Evolutionary conservation across 2,797 vertebrate species (phyloP), one percentile per base, ranked within the genome.

Genomic region (Heterohyrax brucei): DNA sequence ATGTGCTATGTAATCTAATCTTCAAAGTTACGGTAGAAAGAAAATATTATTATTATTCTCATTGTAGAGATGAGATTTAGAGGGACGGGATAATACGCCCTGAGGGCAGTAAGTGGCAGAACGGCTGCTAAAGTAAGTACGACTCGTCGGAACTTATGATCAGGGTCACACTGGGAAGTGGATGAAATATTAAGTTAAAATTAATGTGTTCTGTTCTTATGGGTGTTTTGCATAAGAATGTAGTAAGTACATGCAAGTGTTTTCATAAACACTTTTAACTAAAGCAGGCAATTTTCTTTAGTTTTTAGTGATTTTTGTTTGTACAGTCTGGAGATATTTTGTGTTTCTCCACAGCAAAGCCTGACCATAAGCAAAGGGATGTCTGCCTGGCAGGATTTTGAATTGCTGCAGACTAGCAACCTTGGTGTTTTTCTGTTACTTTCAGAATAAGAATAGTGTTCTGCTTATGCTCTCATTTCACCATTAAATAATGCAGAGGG

Each of bases 11-110:
- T 75, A 66, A 66, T 56, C 83, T 85, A 93, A 80, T 72, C 39
- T 87, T 93, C 50, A 66, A 93, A 68, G 39, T 73, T 73, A 93
- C 5, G 78, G 24, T 48, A 66, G 12, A 50, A 64, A 96, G 62
- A 93, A 2, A 1, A 50, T 39, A n/a, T 48, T 0, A 9, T 62
- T 66, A 68, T 75, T 72, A 72, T 21, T 8, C 10, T 85, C 48
- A 75, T 82, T 75, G 85, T 70, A 24, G 10, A 87, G 33, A 76
- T 90, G 48, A 89, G 1, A 53, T 75, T 62, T 48, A 76, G 10
- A 90, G 30, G 3, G 19, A 82, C 3, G 82, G 8, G 50, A 10
- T 46, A 80, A 81, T 81, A 87, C 13, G 3, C 10, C 48, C 28
- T 62, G 30, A 18, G 78, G 1, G 61, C 4, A 62, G 16, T 50